Evolutionary conservation across 2,113 vertebrate species (phyloP), one percentile per base, ranked within the genome.

Genomic region (Lipophrys pholis): DNA sequence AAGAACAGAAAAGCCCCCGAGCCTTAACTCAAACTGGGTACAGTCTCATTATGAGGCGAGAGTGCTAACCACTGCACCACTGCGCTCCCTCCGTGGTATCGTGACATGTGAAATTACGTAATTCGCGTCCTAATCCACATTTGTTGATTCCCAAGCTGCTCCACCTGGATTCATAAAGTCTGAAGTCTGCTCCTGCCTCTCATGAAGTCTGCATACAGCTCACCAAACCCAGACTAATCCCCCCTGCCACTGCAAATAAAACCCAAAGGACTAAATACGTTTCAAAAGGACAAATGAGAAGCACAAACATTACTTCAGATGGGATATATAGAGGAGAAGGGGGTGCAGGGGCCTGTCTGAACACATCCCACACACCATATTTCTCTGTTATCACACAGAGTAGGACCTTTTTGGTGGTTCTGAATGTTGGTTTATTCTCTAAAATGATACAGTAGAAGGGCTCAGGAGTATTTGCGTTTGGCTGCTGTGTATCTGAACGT

Each of bases 151-250:
- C 14, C 6, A 48, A 46, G 41, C 58, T 36, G 41, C 52, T 84
- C 58, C 42, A 49, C 7, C 50, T 68, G 73, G 75, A 81, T 86
- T 86, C 85, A 83, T 43, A 74, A 57, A 42, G 89, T 93, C 91
- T 84, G 65, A 92, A 91, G 93, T 68, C 56, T 52, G 60, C 72
- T 46, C 72, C 76, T 83, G 62, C 50, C 69, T 69, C 64, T 80
- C 3, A 39, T 57, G 61, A 53, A 11, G 80, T 76, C 80, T 81
- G 55, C 59, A 78, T 69, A 48, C 69, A 57, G 73, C 73, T 81
- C 16, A 36, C 58, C 84, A 85, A 86, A 63, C 79, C 54, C 46
- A 52, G 9, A 57, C 76, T 89, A 96, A 97, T 96, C 95, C 94
- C 73, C 89, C 70, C 63, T 74, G 41, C 73, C 82, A 61, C 58